Percentiles rank a stretch among this genome's conserved stretches.
Evolutionary conservation across 2,113 vertebrate genomes (phyloP).

Genomic region (Sterrhoptilus dennistouni): DNA sequence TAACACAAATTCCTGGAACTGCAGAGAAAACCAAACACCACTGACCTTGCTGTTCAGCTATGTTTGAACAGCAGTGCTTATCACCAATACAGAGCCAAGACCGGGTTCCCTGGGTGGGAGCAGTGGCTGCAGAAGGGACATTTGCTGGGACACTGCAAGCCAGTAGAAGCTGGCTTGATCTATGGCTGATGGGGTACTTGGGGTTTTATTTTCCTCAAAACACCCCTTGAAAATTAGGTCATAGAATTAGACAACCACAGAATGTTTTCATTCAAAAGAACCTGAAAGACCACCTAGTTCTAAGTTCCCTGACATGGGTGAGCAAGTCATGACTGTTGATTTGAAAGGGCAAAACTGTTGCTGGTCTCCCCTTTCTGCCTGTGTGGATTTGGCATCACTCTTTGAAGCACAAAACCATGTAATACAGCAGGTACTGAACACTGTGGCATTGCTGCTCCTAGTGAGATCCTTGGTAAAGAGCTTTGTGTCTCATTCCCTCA

Average conservation of each 20-base stretch:
- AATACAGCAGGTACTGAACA: neutral
- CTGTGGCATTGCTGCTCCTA: rapidly evolving
- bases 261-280: neutral
- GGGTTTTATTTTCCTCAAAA: neutral
- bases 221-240: neutral
- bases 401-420: neutral
- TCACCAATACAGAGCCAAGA: neutral
- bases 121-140: rapidly evolving
- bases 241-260: neutral
- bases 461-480: neutral
- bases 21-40: neutral
- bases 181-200: neutral
- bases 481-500: neutral
- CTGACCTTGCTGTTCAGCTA: neutral
- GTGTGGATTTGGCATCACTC: neutral
- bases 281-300: neutral
- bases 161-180: neutral
- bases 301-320: neutral
- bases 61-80: neutral
- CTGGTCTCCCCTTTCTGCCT: neutral
- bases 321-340: neutral
- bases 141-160: neutral
- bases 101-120: neutral
- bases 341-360: neutral
- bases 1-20: neutral